phyloP scores from a whole-genome alignment of 2,113 vertebrate species.

The Campylomormyrus numenius region DNA sequence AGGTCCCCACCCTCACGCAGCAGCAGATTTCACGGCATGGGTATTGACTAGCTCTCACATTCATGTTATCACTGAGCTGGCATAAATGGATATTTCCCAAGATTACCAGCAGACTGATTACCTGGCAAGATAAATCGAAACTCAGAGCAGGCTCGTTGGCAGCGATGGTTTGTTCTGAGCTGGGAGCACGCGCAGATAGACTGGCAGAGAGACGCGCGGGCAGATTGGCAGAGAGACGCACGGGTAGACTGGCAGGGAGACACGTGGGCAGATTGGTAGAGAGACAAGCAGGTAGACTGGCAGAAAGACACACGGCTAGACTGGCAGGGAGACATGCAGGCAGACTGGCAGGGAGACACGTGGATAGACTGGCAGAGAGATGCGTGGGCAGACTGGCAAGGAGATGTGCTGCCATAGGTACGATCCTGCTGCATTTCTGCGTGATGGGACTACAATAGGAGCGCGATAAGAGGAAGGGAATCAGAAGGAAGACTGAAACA shows the following conservation, averaged over 20 bases:
- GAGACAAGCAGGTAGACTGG: too few relatives aligned
- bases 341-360: slow-evolving; percentile 1
- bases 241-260: not conserved
- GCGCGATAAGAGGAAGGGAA: slow-evolving; percentile 14
- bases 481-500: slow-evolving; percentile 13
- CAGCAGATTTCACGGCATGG: not conserved
- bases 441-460: slow-evolving; percentile 52
- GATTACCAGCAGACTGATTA: not conserved
- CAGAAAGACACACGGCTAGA: not conserved
- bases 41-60: not conserved
- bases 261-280: not conserved
- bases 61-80: not conserved
- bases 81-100: not conserved
- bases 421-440: slow-evolving; percentile 53
- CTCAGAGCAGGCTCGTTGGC: not conserved
- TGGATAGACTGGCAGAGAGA: not conserved
- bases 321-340: slow-evolving; percentile 23
- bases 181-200: not conserved
- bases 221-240: not conserved
- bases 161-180: not conserved
- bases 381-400: not conserved
- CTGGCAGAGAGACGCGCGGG: not conserved
- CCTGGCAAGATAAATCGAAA: not conserved
- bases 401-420: slow-evolving; percentile 39
- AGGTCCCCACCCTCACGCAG: not conserved